Evolutionary conservation across 2,113 vertebrate species (phyloP).

Genomic region (Chascanopsetta lugubris): DNA sequence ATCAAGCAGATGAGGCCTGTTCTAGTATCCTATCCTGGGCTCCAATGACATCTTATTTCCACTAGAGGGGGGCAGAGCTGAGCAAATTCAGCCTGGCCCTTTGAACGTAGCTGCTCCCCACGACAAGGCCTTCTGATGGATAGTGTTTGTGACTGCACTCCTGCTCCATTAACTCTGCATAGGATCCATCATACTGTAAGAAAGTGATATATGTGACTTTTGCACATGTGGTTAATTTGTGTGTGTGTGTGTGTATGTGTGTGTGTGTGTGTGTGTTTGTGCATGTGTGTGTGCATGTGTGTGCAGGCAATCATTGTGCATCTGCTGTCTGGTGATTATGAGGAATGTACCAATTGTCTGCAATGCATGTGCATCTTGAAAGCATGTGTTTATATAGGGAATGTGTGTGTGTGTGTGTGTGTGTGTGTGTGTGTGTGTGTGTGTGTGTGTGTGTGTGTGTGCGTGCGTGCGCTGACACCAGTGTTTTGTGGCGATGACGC

Average conservation of each 20-base stretch:
- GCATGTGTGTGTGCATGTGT: background rate
- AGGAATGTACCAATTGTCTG: no score
- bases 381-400: constrained; percentile 35
- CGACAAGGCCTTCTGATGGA: background rate
- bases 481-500: background rate
- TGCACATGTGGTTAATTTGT: background rate
- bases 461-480: background rate
- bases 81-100: constrained; percentile 37
- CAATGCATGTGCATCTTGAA: constrained; percentile 27
- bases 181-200: background rate
- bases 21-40: background rate
- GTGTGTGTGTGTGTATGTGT: background rate
- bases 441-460: constrained; percentile 4
- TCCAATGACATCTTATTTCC: constrained; percentile 25
- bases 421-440: background rate
- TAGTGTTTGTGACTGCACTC: background rate
- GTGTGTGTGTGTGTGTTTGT: background rate
- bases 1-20: background rate
- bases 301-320: background rate
- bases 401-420: constrained; percentile 12
- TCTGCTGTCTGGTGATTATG: background rate
- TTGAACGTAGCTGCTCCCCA: background rate
- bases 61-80: constrained; percentile 68
- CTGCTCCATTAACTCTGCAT: background rate
- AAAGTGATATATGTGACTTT: background rate